Evolutionary conservation across 2,113 vertebrate genomes (phyloP).

Genomic region (Indicator indicator): DNA sequence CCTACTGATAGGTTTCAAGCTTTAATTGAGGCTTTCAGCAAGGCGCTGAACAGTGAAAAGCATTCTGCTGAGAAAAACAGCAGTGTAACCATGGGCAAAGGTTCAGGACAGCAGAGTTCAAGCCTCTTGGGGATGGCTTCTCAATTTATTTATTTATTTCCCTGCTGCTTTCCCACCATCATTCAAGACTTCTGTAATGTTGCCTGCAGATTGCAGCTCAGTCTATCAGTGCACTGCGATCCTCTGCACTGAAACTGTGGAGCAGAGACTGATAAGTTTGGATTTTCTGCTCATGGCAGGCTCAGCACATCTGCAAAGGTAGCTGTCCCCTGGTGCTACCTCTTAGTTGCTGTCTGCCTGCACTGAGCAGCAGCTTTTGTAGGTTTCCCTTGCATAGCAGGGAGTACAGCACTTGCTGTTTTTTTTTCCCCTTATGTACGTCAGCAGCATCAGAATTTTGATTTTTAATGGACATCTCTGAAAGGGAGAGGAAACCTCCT

Average conservation of each 20-base stretch:
- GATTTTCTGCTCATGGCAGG: neutral
- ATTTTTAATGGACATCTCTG: neutral
- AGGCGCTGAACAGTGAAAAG: slow-evolving; percentile 10
- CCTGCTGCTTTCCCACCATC: slow-evolving; percentile 36
- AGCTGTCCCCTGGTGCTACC: neutral
- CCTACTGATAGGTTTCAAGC: slow-evolving; percentile 53
- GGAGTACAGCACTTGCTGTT: neutral
- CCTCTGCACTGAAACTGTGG: neutral
- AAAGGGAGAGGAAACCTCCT: slow-evolving; percentile 9
- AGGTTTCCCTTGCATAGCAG: neutral
- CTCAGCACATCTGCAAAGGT: neutral
- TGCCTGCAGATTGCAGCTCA: neutral
- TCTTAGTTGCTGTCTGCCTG: neutral
- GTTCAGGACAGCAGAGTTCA: slow-evolving; percentile 59
- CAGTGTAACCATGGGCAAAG: slow-evolving; percentile 46
- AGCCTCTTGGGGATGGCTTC: slow-evolving; percentile 22
- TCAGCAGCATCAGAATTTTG: neutral
- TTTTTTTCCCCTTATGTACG: neutral
- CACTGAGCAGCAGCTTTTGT: neutral
- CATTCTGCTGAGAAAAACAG: slow-evolving; percentile 59
- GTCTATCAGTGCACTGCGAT: neutral
- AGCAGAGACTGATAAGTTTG: neutral
- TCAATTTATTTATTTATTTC: slow-evolving; percentile 24
- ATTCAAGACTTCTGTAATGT: neutral
- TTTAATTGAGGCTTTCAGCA: slow-evolving; percentile 67